Evolutionary conservation across 2,888 invertebrate species (phyloP).

Genomic region (Alviniconcha strummeri): DNA sequence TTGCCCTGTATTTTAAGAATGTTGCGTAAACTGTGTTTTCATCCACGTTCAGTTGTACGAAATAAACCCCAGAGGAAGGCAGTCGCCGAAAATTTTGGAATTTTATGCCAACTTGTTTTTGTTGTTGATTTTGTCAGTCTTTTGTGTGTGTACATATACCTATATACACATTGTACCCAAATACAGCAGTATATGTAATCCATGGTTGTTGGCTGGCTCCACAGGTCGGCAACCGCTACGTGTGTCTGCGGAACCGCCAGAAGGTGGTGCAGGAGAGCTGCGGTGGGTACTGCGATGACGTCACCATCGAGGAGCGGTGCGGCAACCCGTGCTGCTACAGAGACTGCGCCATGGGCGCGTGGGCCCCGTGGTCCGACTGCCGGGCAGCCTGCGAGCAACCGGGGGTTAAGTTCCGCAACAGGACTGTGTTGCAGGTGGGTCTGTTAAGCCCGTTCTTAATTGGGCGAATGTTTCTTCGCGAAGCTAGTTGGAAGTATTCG

Average conservation of each 20-base stretch:
- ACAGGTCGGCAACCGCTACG: slow-evolving; percentile 42
- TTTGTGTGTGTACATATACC: too few relatives aligned
- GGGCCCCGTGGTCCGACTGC: slow-evolving; percentile 53
- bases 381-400: slow-evolving; percentile 51
- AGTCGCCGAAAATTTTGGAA: too few relatives aligned
- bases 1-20: too few relatives aligned
- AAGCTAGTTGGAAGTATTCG: too few relatives aligned
- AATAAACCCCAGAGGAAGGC: too few relatives aligned
- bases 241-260: slow-evolving; percentile 44
- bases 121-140: too few relatives aligned
- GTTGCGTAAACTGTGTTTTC: too few relatives aligned
- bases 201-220: slow-evolving; percentile 26
- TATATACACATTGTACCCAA: too few relatives aligned
- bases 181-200: too few relatives aligned
- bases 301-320: slow-evolving; percentile 41
- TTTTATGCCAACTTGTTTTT: too few relatives aligned
- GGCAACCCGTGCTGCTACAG: slow-evolving; percentile 50
- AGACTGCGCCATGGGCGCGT: slow-evolving; percentile 51
- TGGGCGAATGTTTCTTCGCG: too few relatives aligned
- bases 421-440: slow-evolving; percentile 34
- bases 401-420: slow-evolving; percentile 42
- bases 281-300: slow-evolving; percentile 52
- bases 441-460: not conserved
- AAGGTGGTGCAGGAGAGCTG: slow-evolving; percentile 41
- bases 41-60: too few relatives aligned